Conservation (phyloP, 2,113 vertebrate genomes). For the Anser cygnoides region DNA sequence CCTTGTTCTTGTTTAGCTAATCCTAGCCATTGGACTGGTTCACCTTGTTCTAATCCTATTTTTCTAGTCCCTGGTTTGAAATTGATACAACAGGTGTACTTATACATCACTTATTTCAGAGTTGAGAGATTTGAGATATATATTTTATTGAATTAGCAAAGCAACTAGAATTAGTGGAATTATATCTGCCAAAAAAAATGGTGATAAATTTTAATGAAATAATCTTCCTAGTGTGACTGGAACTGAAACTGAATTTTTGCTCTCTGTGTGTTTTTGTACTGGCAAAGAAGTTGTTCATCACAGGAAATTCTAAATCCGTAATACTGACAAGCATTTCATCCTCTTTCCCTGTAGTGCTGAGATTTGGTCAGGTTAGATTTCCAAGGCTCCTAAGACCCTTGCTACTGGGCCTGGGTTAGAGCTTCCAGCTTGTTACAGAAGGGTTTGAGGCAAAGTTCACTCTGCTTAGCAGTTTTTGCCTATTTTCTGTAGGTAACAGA, state of each 20-base stretch:
- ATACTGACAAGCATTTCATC: background rate
- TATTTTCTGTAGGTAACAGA: background rate
- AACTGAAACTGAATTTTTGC: background rate
- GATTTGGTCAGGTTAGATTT: background rate
- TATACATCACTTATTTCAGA: background rate
- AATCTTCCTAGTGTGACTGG: background rate
- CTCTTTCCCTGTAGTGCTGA: background rate
- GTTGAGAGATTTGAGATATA: background rate
- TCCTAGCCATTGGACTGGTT: background rate
- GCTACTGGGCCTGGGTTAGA: background rate
- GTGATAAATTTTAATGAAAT: background rate
- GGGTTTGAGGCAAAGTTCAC: background rate
- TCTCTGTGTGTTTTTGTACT: background rate
- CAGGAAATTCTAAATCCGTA: background rate
- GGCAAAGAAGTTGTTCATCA: background rate
- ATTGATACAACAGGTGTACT: background rate
- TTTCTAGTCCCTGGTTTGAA: background rate
- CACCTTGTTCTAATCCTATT: background rate
- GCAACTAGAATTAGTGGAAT: conserved; percentile 14
- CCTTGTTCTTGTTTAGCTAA: background rate
- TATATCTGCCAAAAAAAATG: conserved; percentile 4
- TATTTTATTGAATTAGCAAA: background rate
- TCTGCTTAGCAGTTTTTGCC: background rate
- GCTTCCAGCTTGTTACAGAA: background rate
- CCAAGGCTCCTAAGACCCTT: background rate